phyloP scores from a whole-genome alignment of 2,113 vertebrate genomes.

The Pterocles orientalis region DNA sequence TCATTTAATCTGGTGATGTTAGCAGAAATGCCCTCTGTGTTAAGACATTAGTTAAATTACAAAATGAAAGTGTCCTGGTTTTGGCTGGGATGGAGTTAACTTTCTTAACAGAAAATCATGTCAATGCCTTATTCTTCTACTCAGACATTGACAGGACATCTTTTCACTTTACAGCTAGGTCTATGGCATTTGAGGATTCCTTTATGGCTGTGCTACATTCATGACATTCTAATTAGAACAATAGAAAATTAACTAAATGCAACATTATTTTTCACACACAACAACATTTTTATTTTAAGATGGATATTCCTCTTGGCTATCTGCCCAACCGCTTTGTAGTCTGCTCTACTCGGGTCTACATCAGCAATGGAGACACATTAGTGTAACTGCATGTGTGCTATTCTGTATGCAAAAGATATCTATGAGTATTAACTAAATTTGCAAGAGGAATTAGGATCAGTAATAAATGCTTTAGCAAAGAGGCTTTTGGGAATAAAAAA shows the following conservation, averaged over 20 bases:
- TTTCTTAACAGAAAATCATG: neutral
- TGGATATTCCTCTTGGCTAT: neutral
- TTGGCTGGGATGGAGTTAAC: too few species aligned
- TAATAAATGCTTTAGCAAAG: conserved; percentile 80
- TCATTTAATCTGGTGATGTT: neutral
- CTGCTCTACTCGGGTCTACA: neutral
- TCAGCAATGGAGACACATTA: conserved; percentile 35
- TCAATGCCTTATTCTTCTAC: neutral
- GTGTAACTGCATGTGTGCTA: conserved; percentile 55
- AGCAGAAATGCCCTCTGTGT: neutral
- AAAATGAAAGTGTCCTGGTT: neutral
- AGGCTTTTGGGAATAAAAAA: conserved; percentile 79
- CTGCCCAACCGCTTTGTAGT: neutral
- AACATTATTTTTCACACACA: neutral
- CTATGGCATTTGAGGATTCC: neutral
- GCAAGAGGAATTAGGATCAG: conserved; percentile 77
- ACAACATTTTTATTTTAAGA: neutral
- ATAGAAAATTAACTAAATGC: neutral
- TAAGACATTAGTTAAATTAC: neutral
- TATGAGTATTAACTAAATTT: conserved; percentile 79
- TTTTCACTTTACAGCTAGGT: neutral
- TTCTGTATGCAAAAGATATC: conserved; percentile 78
- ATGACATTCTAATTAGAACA: neutral
- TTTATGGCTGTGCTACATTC: neutral
- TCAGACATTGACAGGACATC: neutral